Evolutionary conservation across 92 coral and sea anemone genomes (phyloP).

Genomic region (Phenganax subtilis): DNA sequence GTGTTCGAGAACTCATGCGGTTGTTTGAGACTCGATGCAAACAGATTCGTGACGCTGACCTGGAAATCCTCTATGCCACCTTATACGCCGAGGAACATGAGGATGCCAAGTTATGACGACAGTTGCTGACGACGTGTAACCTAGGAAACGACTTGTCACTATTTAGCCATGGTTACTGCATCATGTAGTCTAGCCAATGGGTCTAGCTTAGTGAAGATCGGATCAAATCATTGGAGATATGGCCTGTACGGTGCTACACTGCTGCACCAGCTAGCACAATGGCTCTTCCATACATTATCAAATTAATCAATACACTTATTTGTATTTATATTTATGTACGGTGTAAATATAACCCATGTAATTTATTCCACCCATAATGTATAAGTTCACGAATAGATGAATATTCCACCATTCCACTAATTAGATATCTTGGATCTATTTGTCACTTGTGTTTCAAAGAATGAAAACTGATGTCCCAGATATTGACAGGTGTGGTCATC

Average conservation of each 20-base stretch:
- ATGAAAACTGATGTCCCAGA: background rate
- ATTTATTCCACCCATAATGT: too few species aligned
- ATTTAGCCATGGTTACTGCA: background rate
- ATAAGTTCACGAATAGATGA: too few species aligned
- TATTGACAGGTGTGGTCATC: constrained; percentile 18
- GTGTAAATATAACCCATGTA: constrained; percentile 1
- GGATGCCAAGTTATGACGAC: constrained; percentile 39
- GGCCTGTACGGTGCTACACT: background rate
- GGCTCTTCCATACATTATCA: background rate
- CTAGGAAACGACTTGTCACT: constrained; percentile 15
- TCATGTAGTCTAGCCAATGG: background rate
- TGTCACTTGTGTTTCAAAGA: too few species aligned
- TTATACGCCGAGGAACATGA: constrained; percentile 42
- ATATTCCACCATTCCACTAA: too few species aligned
- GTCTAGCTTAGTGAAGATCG: background rate
- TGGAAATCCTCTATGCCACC: constrained; percentile 67
- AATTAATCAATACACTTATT: background rate
- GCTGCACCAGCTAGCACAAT: background rate
- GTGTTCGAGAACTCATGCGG: constrained; percentile 53
- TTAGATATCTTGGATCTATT: too few species aligned
- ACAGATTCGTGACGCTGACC: constrained; percentile 59
- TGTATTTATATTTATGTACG: constrained; percentile 19
- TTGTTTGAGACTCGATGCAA: constrained; percentile 62
- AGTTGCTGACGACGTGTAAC: background rate
- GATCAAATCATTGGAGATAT: background rate